Base-by-base conservation (phyloP, 2,888 invertebrate genomes). In the Portevinia maculata region DNA sequence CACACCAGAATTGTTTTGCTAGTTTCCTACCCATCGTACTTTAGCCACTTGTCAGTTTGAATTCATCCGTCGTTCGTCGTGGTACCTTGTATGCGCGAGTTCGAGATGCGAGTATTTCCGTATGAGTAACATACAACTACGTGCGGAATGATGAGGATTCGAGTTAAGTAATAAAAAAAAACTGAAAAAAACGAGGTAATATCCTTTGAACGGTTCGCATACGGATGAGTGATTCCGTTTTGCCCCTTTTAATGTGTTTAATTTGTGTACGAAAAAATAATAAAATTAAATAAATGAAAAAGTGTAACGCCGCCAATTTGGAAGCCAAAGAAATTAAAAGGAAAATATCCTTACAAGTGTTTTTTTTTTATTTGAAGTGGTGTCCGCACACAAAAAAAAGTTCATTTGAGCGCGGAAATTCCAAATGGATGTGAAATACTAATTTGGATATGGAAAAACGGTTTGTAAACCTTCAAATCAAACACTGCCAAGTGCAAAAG, bases 11-110 rank as follows among this genome's bases (percentile, higher is more conserved):
- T 39, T 39, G n/a, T 19, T 5, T 13, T 30, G 55, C 32, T 41
- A 21, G 15, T 39, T 57, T 48, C 32, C 75, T 59, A 52, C 67
- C 65, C 83, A 81, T 62, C 65, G 48, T 46, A 70, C 59, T 75
- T 44, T 78, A 53, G 78, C 78, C 83, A 83, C 83, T 83, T 83
- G 83, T 83, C 83, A 83, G 83, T 83, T 73, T 67, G 65, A 78
- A 78, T 70, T 78, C 65, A 78, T 65, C 65, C 83, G 71, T 62
- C 83, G 83, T 62, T 48, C 60, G 62, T 44, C 71, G 67, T 57
- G 60, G 67, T 65, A 67, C 67, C 46, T 30, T 21, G 34, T 13
- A 24, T 65, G 50, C 44, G 34, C 44, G 11, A 6, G 13, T 39
- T 1, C 34, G 34, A 34, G n/a, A n/a, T n/a, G n/a, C 9, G 9